These are phyloP conservation scores for Macrophya annulata DNA, from an alignment of 2,888 invertebrate genomes.

Conservation along the genomic window DNA sequence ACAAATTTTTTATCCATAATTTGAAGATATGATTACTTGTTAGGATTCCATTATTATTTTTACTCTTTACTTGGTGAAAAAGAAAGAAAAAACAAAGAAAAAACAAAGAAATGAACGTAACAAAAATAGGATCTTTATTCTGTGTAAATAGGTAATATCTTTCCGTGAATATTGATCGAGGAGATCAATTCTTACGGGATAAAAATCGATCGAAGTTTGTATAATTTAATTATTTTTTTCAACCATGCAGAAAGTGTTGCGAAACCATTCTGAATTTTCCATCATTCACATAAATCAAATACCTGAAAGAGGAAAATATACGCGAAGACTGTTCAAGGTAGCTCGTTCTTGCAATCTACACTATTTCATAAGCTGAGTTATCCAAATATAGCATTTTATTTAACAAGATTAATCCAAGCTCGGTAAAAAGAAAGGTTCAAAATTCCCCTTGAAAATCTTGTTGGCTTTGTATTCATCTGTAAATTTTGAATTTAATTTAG, in stretches of 20 bases:
- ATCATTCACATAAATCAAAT: not conserved
- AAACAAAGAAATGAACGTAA: not conserved
- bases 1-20: not conserved
- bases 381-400: not conserved
- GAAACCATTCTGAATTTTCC: slow-evolving; percentile 3
- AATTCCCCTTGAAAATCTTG: not conserved
- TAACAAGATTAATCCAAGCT: not conserved
- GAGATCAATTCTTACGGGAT: slow-evolving; percentile 24
- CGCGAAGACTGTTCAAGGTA: not conserved
- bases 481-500: not conserved
- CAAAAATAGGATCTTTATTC: slow-evolving; percentile 1
- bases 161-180: slow-evolving; percentile 21
- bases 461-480: not conserved
- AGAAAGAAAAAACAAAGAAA: not conserved
- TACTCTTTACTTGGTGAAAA: not conserved
- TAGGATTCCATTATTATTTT: not conserved
- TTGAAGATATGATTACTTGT: not conserved
- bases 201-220: not conserved
- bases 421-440: not conserved
- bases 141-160: not conserved
- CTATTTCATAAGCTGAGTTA: not conserved
- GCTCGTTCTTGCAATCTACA: slow-evolving; percentile 26
- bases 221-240: not conserved
- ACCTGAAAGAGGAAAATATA: not conserved
- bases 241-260: slow-evolving; percentile 13